A percentile compares a stretch with the other conserved stretches of the same genome.
Evolutionary conservation across 2,797 vertebrate genomes (phyloP).

Genomic region (Sciurus vulgaris): DNA sequence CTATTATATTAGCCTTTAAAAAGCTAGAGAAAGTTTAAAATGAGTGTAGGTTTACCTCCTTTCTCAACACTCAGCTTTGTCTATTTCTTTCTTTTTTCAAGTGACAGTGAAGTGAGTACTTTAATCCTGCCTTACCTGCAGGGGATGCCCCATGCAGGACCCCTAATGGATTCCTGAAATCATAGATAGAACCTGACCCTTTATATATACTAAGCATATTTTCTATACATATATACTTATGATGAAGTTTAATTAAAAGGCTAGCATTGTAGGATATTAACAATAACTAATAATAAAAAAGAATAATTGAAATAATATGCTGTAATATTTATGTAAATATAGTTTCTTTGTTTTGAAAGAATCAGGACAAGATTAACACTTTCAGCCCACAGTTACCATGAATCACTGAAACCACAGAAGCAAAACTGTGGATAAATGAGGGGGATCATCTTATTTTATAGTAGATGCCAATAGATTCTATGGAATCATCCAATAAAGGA

Average conservation of each 20-base stretch:
- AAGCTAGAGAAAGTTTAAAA: constrained; percentile 38
- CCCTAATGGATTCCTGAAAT: background rate
- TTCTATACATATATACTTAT: background rate
- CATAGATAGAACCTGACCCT: background rate
- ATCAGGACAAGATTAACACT: background rate
- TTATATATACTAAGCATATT: background rate
- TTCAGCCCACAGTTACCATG: background rate
- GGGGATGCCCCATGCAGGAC: background rate
- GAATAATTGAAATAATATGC: background rate
- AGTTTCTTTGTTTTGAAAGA: background rate
- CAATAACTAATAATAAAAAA: background rate
- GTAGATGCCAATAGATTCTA: background rate
- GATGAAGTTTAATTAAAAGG: background rate
- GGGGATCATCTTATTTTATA: background rate
- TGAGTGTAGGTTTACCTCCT: background rate
- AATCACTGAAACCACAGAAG: background rate
- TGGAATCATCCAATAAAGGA: background rate
- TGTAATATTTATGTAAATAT: background rate
- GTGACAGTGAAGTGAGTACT: background rate
- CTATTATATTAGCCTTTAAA: background rate
- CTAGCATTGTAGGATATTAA: background rate
- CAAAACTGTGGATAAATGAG: background rate
- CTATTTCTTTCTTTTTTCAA: constrained; percentile 22
- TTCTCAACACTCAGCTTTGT: background rate
- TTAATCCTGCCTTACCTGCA: background rate